Percentiles rank a stretch among this genome's conserved stretches.
Conservation (phyloP, 2,888 invertebrate species). For the Callyntrura sp. region DNA sequence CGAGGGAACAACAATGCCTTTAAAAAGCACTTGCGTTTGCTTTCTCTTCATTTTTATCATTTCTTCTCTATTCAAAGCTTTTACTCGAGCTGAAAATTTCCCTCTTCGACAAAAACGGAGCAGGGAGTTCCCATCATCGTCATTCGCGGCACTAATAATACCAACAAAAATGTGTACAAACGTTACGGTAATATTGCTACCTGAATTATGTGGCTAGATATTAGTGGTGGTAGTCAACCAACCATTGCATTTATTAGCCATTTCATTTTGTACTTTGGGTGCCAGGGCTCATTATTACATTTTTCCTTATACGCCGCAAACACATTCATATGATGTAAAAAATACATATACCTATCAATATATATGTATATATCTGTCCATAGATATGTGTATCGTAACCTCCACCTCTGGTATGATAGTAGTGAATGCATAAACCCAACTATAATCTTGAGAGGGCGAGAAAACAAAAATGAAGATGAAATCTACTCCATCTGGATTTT, state of each 20-base stretch:
- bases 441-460: background rate
- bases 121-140: constrained; percentile 17
- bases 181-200: constrained; percentile 56
- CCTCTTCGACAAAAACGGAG: constrained; percentile 51
- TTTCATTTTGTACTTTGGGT: constrained; percentile 19
- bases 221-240: constrained; percentile 53
- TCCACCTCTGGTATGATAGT: background rate
- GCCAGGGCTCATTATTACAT: too few relatives aligned
- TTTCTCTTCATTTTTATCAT: constrained; percentile 56
- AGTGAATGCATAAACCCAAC: background rate
- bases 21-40: constrained; percentile 28
- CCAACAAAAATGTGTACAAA: background rate
- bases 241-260: constrained; percentile 66
- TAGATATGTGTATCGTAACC: too few relatives aligned
- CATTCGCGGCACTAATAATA: background rate
- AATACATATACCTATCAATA: background rate
- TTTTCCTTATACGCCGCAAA: background rate
- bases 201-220: constrained; percentile 54
- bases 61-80: constrained; percentile 54
- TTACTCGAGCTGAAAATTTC: constrained; percentile 57
- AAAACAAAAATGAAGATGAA: constrained; percentile 1
- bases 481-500: background rate
- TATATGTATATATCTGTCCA: background rate
- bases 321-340: background rate
- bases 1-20: constrained; percentile 44